phyloP scores from a whole-genome alignment of 2,797 vertebrate genomes.

The Passerculus sandwichensis region DNA sequence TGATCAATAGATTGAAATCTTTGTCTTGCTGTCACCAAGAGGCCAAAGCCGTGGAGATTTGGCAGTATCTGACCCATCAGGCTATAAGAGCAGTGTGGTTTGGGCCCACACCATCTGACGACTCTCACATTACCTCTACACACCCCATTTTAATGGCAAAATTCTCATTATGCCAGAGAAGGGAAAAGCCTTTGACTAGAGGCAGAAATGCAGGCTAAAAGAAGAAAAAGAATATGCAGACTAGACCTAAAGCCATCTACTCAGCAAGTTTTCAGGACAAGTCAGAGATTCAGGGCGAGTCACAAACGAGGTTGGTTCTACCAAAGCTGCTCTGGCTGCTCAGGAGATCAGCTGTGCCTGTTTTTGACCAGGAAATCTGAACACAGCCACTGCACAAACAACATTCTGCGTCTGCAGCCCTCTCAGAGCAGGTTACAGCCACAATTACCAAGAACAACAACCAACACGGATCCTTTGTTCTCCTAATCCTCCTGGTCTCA shows the following conservation, averaged over 20 bases:
- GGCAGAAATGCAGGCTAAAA: not conserved
- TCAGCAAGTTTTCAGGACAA: not conserved
- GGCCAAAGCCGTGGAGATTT: not conserved
- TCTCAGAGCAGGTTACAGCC: not conserved
- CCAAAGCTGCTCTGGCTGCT: not conserved
- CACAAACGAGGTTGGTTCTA: not conserved
- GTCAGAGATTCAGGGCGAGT: not conserved
- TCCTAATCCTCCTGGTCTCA: conserved; percentile 5
- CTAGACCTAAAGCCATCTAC: not conserved
- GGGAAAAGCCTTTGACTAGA: not conserved
- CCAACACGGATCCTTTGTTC: not conserved
- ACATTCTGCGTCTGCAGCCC: not conserved
- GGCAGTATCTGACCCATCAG: not conserved
- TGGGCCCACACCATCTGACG: not conserved
- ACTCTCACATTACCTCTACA: not conserved
- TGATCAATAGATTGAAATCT: not conserved
- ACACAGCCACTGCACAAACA: not conserved
- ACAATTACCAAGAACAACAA: not conserved
- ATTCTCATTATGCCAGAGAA: not conserved
- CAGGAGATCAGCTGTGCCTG: not conserved
- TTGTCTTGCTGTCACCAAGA: not conserved
- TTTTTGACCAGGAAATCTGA: not conserved
- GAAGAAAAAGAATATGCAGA: not conserved
- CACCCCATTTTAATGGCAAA: not conserved
- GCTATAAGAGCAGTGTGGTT: not conserved